Base-by-base conservation (phyloP, 2,797 vertebrate genomes). In the Anguilla marmorata region DNA sequence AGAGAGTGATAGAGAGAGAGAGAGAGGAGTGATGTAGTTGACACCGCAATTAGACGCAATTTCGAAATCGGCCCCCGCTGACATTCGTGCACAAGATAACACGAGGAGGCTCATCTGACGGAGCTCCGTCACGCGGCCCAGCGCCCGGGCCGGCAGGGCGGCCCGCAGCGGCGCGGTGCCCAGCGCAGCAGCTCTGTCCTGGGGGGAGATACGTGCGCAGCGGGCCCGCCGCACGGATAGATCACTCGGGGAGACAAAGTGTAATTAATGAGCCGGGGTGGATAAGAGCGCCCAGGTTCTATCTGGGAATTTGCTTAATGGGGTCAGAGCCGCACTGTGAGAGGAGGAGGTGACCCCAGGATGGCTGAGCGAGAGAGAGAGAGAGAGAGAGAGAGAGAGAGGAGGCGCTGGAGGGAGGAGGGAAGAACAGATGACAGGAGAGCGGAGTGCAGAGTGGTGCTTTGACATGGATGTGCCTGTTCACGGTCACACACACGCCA, bases 231-330 rank as follows among this genome's bases (percentile, higher is more conserved):
- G 41, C 74, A 41, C 33, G 19, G 45, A 79, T 41, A 79, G 74
- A 79, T 79, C 74, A 79, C 74, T 79, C 74, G 16, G 16, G 74
- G 74, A 79, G 74, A 79, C 74, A 79, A 79, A 79, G 74, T 79
- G 74, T 79, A 79, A 79, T 79, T 79, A 79, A 79, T 79, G 74
- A 79, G 74, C 74, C 16, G 4, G 74, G 37, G 33, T 7, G 45
- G 74, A 79, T 79, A 79, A 79, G 74, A 79, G 74, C 33, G 5
- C 16, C 74, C 74, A 37, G 74, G 74, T 79, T 79, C 74, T 79
- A 79, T 79, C 74, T 79, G 74, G 74, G 74, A 79, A 79, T 79
- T 79, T 45, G 74, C 74, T 74, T 79, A 79, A 79, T 79, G 74
- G 74, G 74, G 74, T 79, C 74, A 79, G 33, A 79, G 33, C 74